These are phyloP conservation scores for Cinclus cinclus DNA, from an alignment of 2,113 vertebrate species.

Conservation along the genomic window DNA sequence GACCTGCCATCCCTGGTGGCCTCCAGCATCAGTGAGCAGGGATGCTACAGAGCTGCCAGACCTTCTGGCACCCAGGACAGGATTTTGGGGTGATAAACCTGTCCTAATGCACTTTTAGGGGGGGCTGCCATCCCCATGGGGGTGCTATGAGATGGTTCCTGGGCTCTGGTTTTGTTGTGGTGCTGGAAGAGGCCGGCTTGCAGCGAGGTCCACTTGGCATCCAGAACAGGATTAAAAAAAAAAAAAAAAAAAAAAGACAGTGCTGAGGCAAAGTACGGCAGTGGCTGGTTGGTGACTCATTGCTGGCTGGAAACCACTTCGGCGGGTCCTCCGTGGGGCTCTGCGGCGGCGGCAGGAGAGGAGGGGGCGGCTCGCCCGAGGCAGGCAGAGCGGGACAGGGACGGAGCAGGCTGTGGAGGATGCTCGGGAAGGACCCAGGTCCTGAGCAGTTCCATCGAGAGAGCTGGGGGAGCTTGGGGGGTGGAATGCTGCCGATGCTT, in stretches of 20 bases:
- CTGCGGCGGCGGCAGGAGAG: not conserved
- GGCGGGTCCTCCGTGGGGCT: not conserved
- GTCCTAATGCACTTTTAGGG: not conserved
- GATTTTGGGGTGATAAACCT: not conserved
- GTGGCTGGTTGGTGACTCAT: constrained; percentile 54
- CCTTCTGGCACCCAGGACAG: not conserved
- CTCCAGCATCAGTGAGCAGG: not conserved
- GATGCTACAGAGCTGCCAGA: not conserved
- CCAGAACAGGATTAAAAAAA: not conserved
- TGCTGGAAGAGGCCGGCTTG: not conserved
- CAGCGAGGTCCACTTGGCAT: not conserved
- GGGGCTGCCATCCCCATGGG: accelerated
- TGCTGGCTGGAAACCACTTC: constrained; percentile 18
- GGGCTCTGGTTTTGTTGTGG: not conserved
- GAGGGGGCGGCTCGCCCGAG: not conserved
- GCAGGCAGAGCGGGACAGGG: not conserved
- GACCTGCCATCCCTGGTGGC: accelerated
- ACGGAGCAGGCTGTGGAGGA: not conserved
- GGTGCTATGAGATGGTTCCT: not conserved
- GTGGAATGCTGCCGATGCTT: not conserved
- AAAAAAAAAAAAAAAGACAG: not conserved
- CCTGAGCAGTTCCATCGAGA: not conserved
- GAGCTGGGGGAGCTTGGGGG: not conserved
- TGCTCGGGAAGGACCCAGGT: constrained; percentile 6
- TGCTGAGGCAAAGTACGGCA: not conserved